A percentile compares a stretch with the other conserved stretches of the same genome.
phyloP scores from a whole-genome alignment of 2,888 invertebrate genomes.

The Rhogogaster chlorosoma region DNA sequence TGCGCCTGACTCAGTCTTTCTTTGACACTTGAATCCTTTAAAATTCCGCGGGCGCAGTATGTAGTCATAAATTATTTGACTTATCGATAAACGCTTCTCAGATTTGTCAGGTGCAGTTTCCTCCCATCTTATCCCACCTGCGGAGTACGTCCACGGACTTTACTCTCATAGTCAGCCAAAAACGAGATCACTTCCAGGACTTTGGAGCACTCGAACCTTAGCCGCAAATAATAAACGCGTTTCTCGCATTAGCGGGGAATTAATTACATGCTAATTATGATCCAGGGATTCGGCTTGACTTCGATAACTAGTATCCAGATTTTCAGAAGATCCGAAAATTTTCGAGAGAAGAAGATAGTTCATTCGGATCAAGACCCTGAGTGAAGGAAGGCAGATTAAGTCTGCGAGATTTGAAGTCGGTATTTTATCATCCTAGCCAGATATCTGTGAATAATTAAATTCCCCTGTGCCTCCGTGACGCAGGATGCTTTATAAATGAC shows the following conservation, averaged over 20 bases:
- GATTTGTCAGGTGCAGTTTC: too few relatives aligned
- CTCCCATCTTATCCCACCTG: background rate
- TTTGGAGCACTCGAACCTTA: background rate
- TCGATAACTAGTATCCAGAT: too few relatives aligned
- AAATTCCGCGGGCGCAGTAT: background rate
- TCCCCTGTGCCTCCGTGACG: background rate
- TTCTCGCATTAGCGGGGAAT: slow-evolving; percentile 71
- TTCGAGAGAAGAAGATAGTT: too few relatives aligned
- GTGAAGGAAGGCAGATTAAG: too few relatives aligned
- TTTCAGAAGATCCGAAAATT: too few relatives aligned
- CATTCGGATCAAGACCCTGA: too few relatives aligned
- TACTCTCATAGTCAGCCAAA: background rate
- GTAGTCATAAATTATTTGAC: slow-evolving; percentile 22
- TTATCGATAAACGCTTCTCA: slow-evolving; percentile 24
- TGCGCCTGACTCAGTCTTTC: background rate
- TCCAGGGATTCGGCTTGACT: too few relatives aligned
- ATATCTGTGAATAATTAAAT: too few relatives aligned
- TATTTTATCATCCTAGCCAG: too few relatives aligned
- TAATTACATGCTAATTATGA: slow-evolving; percentile 75
- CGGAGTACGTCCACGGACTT: too few relatives aligned
- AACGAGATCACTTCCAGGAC: background rate
- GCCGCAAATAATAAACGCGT: slow-evolving; percentile 68
- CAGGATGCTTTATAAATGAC: background rate
- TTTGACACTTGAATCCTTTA: slow-evolving; percentile 28
- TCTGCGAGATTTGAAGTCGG: too few relatives aligned